A percentile compares a stretch with the other conserved stretches of the same genome.
Evolutionary conservation across 23 tunicate genomes (phyloP).

Genomic region (Oikopleura dioica): DNA sequence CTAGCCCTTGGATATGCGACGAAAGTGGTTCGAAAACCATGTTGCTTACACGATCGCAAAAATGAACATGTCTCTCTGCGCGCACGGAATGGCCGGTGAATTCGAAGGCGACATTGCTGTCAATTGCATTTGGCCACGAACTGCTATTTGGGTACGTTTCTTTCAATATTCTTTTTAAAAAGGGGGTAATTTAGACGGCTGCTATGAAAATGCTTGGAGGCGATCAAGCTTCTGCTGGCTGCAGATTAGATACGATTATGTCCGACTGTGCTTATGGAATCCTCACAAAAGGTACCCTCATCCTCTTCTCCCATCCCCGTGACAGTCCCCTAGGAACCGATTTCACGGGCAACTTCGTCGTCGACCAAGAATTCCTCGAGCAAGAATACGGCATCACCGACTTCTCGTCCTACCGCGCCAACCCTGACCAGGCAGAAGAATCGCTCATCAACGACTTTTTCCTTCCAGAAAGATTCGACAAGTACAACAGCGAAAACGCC

Average conservation of each 20-base stretch:
- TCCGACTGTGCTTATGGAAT: neutral
- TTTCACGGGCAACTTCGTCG: constrained; percentile 46
- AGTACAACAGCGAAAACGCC: no score
- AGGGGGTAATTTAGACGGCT: neutral
- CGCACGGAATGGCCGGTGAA: constrained; percentile 51
- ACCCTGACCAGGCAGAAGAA: neutral
- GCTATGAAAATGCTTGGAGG: constrained; percentile 5
- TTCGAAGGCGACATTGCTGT: constrained; percentile 40
- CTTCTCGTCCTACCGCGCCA: constrained; percentile 16
- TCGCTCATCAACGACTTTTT: neutral
- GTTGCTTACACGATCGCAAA: constrained; percentile 89
- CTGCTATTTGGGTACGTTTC: constrained; percentile 17
- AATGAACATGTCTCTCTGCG: constrained; percentile 96
- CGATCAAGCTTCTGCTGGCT: neutral
- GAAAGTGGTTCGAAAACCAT: constrained; percentile 66
- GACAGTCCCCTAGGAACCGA: no score
- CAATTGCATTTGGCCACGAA: constrained; percentile 88
- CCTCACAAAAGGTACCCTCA: constrained; percentile 14
- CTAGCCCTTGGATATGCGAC: constrained; percentile 59
- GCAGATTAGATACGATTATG: neutral
- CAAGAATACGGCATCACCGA: constrained; percentile 56
- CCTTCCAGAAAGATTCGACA: constrained; percentile 6
- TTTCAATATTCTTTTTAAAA: neutral
- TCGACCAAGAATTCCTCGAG: constrained; percentile 49
- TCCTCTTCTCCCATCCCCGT: no score